These are phyloP conservation scores for Himalopsyche anomala DNA, from an alignment of 2,888 invertebrate genomes.

Conservation along the genomic window DNA sequence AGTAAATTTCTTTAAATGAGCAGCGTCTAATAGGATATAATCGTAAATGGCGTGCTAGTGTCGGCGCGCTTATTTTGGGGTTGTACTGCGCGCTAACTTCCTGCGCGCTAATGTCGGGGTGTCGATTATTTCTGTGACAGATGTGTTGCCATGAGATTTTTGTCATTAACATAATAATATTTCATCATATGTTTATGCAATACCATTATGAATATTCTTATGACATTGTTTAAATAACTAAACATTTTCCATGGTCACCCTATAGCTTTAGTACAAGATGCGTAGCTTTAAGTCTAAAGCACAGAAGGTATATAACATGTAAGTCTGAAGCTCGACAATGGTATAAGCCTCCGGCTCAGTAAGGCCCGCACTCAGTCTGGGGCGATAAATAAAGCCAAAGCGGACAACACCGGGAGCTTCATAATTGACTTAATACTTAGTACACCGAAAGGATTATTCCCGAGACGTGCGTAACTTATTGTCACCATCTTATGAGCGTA, in stretches of 20 bases:
- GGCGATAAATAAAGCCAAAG: slow-evolving; percentile 48
- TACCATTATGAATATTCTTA: no score
- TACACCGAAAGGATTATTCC: slow-evolving; percentile 43
- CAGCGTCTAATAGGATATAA: no score
- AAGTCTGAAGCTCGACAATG: slow-evolving; percentile 18
- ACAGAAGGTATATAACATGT: slow-evolving; percentile 19
- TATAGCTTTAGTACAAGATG: slow-evolving; percentile 8
- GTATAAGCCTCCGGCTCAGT: slow-evolving; percentile 36
- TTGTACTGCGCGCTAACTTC: no score
- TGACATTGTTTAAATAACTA: no score
- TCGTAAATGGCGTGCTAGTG: no score
- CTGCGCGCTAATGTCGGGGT: no score
- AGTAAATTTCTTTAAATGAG: no score
- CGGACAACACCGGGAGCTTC: slow-evolving; percentile 54
- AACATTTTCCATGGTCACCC: not conserved
- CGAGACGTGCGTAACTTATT: slow-evolving; percentile 51
- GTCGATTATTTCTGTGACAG: no score
- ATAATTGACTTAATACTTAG: slow-evolving; percentile 46
- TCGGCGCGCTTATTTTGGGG: no score
- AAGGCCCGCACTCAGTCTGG: not conserved
- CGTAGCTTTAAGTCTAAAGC: slow-evolving; percentile 17
- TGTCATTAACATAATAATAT: no score
- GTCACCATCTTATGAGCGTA: slow-evolving; percentile 52
- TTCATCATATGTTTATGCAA: no score
- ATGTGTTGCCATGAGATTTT: no score